phyloP scores from a whole-genome alignment of 2,888 invertebrate genomes.

The Eristalis tenax region DNA sequence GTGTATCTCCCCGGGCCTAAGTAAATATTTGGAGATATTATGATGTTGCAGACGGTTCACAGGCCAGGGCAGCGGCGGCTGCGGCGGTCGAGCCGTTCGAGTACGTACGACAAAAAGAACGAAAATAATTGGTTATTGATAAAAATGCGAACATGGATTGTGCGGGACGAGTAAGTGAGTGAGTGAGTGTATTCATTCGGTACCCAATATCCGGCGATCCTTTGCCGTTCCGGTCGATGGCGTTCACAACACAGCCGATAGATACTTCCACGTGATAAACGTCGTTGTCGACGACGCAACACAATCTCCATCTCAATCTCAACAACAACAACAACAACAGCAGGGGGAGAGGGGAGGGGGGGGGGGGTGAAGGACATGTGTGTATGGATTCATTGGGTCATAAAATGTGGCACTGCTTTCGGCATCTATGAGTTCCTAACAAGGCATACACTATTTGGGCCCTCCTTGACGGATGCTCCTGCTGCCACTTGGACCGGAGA shows the following conservation, averaged over 20 bases:
- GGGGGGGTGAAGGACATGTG: neutral
- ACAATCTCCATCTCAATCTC: slow-evolving; percentile 4
- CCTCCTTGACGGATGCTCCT: slow-evolving; percentile 40
- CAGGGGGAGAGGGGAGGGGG: neutral
- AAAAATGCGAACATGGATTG: slow-evolving; percentile 65
- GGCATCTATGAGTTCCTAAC: slow-evolving; percentile 33
- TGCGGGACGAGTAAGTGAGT: slow-evolving; percentile 33
- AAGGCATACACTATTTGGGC: slow-evolving; percentile 10
- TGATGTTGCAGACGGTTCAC: slow-evolving; percentile 38
- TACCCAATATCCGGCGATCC: slow-evolving; percentile 71
- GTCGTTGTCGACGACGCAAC: slow-evolving; percentile 7
- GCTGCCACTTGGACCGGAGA: neutral
- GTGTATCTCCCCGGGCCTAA: slow-evolving; percentile 55
- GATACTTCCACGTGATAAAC: slow-evolving; percentile 59
- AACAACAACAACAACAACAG: slow-evolving; percentile 7
- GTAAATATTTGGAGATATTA: slow-evolving; percentile 66
- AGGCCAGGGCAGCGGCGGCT: neutral
- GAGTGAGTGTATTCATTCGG: slow-evolving; percentile 52
- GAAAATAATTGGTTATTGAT: slow-evolving; percentile 71
- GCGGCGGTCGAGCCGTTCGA: neutral
- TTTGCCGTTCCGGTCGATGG: slow-evolving; percentile 69
- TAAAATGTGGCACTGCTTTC: slow-evolving; percentile 64
- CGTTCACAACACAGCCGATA: slow-evolving; percentile 55
- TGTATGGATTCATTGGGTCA: slow-evolving; percentile 59
- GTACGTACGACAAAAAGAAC: slow-evolving; percentile 28